Evolutionary conservation across 2,888 invertebrate genomes (phyloP).

Genomic region (Augochlorella aurata): DNA sequence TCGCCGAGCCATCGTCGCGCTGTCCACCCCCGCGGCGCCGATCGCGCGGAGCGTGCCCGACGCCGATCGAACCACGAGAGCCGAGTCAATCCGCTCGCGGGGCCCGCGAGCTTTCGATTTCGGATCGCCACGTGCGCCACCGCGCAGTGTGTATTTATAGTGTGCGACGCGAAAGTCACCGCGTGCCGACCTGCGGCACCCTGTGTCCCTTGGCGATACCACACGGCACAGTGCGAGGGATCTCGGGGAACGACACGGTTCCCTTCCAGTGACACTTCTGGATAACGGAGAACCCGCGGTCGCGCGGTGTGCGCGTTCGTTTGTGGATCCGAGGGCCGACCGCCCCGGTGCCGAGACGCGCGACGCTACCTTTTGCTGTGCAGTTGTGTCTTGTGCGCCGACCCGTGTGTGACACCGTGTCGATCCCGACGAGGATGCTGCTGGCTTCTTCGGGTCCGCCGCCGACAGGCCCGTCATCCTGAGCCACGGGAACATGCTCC

Average conservation of each 20-base stretch:
- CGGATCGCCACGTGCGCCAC: constrained; percentile 41
- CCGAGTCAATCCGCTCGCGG: not conserved
- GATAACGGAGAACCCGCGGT: not conserved
- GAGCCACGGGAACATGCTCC: constrained; percentile 52
- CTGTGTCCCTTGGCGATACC: not conserved
- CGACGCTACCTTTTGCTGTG: not conserved
- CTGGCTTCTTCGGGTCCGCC: not conserved
- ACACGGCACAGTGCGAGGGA: not conserved
- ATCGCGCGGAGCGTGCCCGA: not conserved
- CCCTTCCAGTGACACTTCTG: not conserved
- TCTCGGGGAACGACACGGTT: not conserved
- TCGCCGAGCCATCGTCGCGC: constrained; percentile 6
- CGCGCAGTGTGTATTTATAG: constrained; percentile 55
- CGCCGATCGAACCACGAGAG: too few species aligned
- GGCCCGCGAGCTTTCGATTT: constrained; percentile 12
- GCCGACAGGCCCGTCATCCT: not conserved
- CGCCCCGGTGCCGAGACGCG: not conserved
- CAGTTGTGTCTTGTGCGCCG: constrained; percentile 53
- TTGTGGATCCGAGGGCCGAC: not conserved
- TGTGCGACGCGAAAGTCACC: constrained; percentile 14
- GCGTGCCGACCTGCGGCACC: constrained; percentile 5
- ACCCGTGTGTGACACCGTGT: constrained; percentile 49
- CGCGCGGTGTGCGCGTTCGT: not conserved
- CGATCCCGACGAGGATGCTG: constrained; percentile 22
- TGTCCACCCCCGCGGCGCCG: constrained; percentile 17